Evolutionary conservation across 92 coral and sea anemone species (phyloP).

Genomic region (Pocillopora meandrina): DNA sequence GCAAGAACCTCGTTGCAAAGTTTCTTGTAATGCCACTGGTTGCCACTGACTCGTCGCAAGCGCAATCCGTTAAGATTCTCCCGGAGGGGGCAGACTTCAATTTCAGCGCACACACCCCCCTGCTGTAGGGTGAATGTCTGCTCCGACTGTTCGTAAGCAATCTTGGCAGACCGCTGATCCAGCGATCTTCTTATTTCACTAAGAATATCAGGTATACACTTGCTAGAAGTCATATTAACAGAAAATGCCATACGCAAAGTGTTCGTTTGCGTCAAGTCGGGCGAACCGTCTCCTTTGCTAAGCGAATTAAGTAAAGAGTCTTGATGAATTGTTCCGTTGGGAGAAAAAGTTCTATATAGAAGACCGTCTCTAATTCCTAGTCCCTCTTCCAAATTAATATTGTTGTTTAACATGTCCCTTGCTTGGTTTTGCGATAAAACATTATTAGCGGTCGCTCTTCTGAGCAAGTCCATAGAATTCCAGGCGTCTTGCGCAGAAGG

Average conservation of each 20-base stretch:
- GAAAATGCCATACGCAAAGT: constrained; percentile 84
- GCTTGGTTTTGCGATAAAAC: constrained; percentile 78
- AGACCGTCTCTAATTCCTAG: constrained; percentile 66
- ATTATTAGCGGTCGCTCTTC: constrained; percentile 90
- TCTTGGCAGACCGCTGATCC: constrained; percentile 80
- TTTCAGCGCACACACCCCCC: constrained; percentile 91
- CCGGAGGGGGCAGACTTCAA: constrained; percentile 89
- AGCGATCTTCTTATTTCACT: constrained; percentile 87
- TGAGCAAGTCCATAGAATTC: constrained; percentile 85
- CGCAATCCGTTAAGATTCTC: constrained; percentile 87
- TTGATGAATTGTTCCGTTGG: constrained; percentile 80
- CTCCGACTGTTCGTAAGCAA: constrained; percentile 83
- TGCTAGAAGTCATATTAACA: constrained; percentile 87
- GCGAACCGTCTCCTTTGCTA: constrained; percentile 70
- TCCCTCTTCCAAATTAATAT: constrained; percentile 83
- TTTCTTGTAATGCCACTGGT: constrained; percentile 95
- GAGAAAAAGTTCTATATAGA: constrained; percentile 73
- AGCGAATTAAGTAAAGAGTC: constrained; percentile 77
- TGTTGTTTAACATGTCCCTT: constrained; percentile 92
- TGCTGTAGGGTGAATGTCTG: constrained; percentile 88
- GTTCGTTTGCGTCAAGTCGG: constrained; percentile 68
- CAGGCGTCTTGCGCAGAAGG: constrained; percentile 87
- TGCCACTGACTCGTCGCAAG: constrained; percentile 92
- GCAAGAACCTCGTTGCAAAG: constrained; percentile 87
- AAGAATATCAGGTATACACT: constrained; percentile 87